phyloP scores from a whole-genome alignment of 2,888 invertebrate species.

The Tenthredo mesomela region DNA sequence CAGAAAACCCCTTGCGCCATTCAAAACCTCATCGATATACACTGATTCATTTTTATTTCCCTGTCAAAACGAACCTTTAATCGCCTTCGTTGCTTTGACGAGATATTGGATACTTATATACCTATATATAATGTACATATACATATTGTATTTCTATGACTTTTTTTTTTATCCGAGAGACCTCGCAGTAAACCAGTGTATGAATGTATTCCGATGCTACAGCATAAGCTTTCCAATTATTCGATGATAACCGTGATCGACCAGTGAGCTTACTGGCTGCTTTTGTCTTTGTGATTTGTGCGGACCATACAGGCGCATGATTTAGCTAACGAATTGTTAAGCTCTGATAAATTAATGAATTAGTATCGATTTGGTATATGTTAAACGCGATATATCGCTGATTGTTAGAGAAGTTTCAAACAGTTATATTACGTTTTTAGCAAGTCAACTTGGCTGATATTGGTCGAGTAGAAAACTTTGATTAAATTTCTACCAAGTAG shows the following conservation, averaged over 20 bases:
- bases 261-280: conserved; percentile 13
- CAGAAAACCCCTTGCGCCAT: neutral
- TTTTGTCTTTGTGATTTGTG: conserved; percentile 7
- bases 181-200: neutral
- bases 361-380: neutral
- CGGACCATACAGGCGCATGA: neutral
- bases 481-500: conserved; percentile 4
- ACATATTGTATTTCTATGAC: neutral
- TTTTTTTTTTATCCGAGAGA: neutral
- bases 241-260: neutral
- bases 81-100: neutral
- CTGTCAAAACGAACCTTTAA: neutral
- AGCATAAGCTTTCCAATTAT: neutral
- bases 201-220: neutral
- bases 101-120: neutral
- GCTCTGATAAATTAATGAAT: neutral
- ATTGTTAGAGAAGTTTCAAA: neutral
- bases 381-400: neutral
- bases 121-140: neutral
- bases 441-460: conserved; percentile 24
- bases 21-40: conserved; percentile 12
- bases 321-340: neutral
- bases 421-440: conserved; percentile 20
- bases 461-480: conserved; percentile 32
- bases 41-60: conserved; percentile 1